A percentile compares a stretch with the other conserved stretches of the same genome.
phyloP scores from a whole-genome alignment of 1,140 invertebrate species.

The Bicyclus anynana region DNA sequence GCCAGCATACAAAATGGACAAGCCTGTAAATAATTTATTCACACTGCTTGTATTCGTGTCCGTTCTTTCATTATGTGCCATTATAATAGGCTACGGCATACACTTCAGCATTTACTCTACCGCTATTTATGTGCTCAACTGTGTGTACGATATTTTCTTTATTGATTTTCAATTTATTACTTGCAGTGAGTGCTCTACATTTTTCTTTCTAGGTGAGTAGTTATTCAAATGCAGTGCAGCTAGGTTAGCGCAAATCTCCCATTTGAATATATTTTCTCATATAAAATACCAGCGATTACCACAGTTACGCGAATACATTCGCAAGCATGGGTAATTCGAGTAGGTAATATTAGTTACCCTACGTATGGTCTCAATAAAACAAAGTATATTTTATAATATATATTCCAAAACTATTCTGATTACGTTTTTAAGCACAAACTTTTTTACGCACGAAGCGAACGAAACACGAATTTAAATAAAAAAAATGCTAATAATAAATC shows the following conservation, averaged over 20 bases:
- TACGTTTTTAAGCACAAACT: too few species aligned
- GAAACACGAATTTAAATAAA: too few species aligned
- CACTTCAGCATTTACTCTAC: slow-evolving; percentile 7
- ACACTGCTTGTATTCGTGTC: slow-evolving; percentile 29
- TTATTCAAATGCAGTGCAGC: neutral
- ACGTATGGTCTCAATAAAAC: too few species aligned
- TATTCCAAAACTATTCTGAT: too few species aligned
- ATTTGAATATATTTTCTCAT: neutral
- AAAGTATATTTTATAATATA: too few species aligned
- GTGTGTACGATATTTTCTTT: slow-evolving; percentile 6
- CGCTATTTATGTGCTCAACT: slow-evolving; percentile 4
- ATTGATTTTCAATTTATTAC: slow-evolving; percentile 14
- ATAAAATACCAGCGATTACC: neutral
- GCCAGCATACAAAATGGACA: slow-evolving; percentile 5
- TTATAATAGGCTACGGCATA: slow-evolving; percentile 15
- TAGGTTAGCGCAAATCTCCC: neutral
- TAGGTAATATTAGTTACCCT: too few species aligned
- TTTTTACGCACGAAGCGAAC: too few species aligned
- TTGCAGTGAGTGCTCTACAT: neutral
- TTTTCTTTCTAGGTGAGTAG: neutral
- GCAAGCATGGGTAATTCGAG: too few species aligned
- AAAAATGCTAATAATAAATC: too few species aligned
- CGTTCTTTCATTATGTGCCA: slow-evolving; percentile 25
- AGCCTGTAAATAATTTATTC: slow-evolving; percentile 50
- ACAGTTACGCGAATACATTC: too few species aligned